Evolutionary conservation across 30 jellyfish, hydroid and myxozoan genomes (phyloP).

Genomic region (Turritopsis rubra): DNA sequence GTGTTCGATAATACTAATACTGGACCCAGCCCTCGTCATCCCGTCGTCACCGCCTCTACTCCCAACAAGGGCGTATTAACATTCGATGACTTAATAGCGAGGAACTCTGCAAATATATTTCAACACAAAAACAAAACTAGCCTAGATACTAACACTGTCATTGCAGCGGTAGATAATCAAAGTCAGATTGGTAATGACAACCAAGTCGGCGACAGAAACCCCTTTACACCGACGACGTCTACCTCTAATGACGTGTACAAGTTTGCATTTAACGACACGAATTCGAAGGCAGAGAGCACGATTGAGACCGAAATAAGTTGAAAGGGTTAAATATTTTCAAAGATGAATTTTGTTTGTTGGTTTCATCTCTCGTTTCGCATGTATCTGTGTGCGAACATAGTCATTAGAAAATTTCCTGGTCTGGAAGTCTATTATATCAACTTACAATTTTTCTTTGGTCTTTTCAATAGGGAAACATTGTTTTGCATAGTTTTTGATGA

Average conservation of each 20-base stretch:
- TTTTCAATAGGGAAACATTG: too few relatives aligned
- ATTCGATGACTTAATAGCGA: background rate
- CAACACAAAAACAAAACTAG: background rate
- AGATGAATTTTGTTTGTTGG: background rate
- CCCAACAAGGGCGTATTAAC: background rate
- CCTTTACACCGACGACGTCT: background rate
- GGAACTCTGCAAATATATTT: background rate
- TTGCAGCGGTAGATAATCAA: background rate
- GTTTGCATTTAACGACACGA: conserved; percentile 1
- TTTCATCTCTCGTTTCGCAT: background rate
- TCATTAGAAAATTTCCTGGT: background rate
- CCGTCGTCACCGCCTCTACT: background rate
- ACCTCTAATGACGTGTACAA: background rate
- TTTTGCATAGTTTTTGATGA: too few relatives aligned
- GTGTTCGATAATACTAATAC: conserved; percentile 34
- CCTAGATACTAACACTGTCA: background rate
- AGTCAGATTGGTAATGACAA: background rate
- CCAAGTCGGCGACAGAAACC: background rate
- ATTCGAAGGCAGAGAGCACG: background rate
- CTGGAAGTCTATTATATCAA: too few relatives aligned
- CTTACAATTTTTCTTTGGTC: too few relatives aligned
- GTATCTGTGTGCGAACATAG: background rate
- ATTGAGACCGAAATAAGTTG: background rate
- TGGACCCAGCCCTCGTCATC: conserved; percentile 42
- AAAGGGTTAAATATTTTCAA: background rate